Conservation (phyloP, 2,888 invertebrate species). For the Mesorhabditis spiculigera region DNA sequence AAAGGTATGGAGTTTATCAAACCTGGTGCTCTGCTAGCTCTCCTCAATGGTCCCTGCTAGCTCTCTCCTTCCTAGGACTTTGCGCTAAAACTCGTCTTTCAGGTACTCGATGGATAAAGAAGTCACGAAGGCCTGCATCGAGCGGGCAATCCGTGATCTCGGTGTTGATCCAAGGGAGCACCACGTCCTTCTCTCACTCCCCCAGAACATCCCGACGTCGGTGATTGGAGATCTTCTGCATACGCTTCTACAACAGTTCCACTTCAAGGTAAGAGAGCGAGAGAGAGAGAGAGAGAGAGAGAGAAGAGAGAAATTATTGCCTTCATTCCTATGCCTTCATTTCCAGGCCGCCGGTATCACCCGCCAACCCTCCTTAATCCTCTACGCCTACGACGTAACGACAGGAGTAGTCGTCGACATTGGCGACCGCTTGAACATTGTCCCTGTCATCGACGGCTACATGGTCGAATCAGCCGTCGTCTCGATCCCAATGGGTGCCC, state of each 20-base stretch:
- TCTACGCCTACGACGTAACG: constrained; percentile 67
- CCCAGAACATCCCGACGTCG: constrained; percentile 48
- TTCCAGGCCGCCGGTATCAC: constrained; percentile 61
- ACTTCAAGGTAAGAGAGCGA: constrained; percentile 14
- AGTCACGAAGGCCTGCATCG: constrained; percentile 63
- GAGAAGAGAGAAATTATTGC: not conserved
- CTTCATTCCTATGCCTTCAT: constrained; percentile 2
- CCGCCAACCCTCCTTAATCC: constrained; percentile 65
- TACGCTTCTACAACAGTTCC: constrained; percentile 43
- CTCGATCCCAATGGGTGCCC: constrained; percentile 65
- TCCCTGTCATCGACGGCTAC: constrained; percentile 66
- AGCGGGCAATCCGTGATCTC: constrained; percentile 63
- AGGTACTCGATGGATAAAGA: constrained; percentile 60
- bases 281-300: not conserved
- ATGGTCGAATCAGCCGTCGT: constrained; percentile 64
- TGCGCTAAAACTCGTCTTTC: no score
- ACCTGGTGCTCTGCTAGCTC: no score
- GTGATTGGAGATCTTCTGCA: constrained; percentile 59
- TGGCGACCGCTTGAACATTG: constrained; percentile 66
- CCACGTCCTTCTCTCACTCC: constrained; percentile 57
- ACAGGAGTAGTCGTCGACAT: constrained; percentile 68
- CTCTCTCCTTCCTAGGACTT: no score
- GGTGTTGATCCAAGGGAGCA: constrained; percentile 62
- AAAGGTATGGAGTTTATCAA: no score
- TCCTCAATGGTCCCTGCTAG: no score